These are phyloP conservation scores for Tylochromis polylepis DNA, from an alignment of 2,113 vertebrate genomes.

Conservation along the genomic window DNA sequence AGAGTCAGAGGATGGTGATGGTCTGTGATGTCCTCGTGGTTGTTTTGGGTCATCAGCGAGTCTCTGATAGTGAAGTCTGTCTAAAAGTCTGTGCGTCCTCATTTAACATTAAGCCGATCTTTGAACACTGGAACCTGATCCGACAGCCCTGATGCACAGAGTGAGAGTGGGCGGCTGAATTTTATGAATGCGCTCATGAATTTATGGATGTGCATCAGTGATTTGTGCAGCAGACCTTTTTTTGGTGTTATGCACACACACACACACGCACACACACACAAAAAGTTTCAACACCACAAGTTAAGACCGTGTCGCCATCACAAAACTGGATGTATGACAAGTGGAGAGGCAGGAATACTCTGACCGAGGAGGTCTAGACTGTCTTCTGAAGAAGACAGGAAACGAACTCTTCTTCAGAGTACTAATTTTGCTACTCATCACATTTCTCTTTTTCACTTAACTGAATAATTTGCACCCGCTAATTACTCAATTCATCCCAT, in stretches of 20 bases:
- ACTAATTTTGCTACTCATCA: background rate
- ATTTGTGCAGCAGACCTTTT: background rate
- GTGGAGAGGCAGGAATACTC: background rate
- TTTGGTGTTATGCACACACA: background rate
- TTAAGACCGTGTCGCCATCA: background rate
- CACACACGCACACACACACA: too few relatives aligned
- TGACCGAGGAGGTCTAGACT: rapidly evolving
- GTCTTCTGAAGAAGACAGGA: background rate
- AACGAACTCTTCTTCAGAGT: background rate
- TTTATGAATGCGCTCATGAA: background rate
- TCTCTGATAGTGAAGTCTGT: background rate
- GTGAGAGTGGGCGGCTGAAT: background rate
- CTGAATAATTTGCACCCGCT: background rate
- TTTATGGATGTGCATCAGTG: background rate
- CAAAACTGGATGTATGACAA: background rate
- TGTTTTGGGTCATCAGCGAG: background rate
- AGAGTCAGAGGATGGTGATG: background rate
- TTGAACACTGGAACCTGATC: background rate
- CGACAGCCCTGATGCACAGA: background rate
- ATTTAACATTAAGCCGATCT: background rate
- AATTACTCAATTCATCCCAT: background rate
- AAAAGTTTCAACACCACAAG: background rate
- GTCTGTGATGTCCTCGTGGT: background rate
- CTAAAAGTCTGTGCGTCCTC: background rate
- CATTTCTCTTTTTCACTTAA: background rate